Conservation (phyloP, 2,888 invertebrate species). For the Epirrhoe tristata region DNA sequence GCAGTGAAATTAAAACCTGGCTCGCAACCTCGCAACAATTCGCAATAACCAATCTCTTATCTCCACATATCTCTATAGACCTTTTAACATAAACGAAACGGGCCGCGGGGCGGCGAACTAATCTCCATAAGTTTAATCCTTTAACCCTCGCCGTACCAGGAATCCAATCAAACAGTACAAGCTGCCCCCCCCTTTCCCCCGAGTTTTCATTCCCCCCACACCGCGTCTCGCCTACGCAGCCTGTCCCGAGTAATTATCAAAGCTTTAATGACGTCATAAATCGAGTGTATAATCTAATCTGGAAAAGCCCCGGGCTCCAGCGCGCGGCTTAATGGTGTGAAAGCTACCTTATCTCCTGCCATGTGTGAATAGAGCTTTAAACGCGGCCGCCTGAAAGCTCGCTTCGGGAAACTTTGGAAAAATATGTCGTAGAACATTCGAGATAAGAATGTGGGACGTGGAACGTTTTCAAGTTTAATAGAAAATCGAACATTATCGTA, state of each 20-base stretch:
- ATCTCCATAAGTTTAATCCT: conserved; percentile 86
- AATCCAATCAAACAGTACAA: conserved; percentile 86
- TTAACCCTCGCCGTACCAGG: conserved; percentile 84
- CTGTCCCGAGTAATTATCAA: conserved; percentile 87
- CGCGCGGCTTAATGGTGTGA: conserved; percentile 85
- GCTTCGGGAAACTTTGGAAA: conserved; percentile 85
- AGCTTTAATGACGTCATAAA: conserved; percentile 86
- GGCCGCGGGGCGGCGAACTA: conserved; percentile 84
- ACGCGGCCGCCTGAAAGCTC: conserved; percentile 83
- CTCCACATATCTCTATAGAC: conserved; percentile 81
- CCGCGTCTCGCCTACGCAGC: conserved; percentile 80
- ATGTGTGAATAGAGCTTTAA: conserved; percentile 86
- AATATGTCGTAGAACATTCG: conserved; percentile 84
- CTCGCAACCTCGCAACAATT: conserved; percentile 76
- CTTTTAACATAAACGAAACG: conserved; percentile 83
- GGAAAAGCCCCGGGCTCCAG: conserved; percentile 86
- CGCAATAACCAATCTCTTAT: conserved; percentile 85
- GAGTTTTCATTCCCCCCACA: conserved; percentile 54
- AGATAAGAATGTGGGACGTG: conserved; percentile 85
- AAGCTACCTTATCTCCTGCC: conserved; percentile 85
- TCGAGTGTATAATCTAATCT: conserved; percentile 87
- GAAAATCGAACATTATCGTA: conserved; percentile 86
- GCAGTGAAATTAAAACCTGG: conserved; percentile 73
- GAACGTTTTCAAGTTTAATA: conserved; percentile 85
- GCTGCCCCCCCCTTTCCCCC: conserved; percentile 67